Percentiles rank a stretch among this genome's conserved stretches.
Conservation (phyloP, 1,140 invertebrate genomes). For the Drosophila kohkoa region DNA sequence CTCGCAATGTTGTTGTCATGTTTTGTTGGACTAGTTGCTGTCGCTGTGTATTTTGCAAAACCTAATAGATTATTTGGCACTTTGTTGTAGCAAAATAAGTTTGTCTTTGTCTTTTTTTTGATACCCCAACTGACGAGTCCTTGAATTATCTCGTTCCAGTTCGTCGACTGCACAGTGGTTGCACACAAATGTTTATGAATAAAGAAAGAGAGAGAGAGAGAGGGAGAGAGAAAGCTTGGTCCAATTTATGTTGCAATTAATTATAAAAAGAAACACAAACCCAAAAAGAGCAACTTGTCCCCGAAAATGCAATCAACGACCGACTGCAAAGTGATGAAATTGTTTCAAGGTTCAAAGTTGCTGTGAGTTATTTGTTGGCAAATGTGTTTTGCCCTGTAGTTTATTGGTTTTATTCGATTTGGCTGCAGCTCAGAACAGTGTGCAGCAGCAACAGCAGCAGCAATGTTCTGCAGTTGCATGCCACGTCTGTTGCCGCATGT, state of each 20-base stretch:
- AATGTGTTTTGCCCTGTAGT: not conserved
- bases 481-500: slow-evolving; percentile 1
- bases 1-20: slow-evolving; percentile 44
- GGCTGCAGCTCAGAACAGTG: not conserved
- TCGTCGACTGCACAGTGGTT: slow-evolving; percentile 10
- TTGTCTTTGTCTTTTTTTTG: slow-evolving; percentile 37
- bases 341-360: slow-evolving; percentile 11
- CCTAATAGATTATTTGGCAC: slow-evolving; percentile 70
- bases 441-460: not conserved
- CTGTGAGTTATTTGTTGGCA: slow-evolving; percentile 2
- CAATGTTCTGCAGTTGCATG: not conserved
- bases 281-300: no score
- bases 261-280: not conserved
- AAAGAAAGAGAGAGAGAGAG: not conserved
- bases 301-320: not conserved
- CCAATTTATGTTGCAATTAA: not conserved
- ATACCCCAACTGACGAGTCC: slow-evolving; percentile 23
- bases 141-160: slow-evolving; percentile 50
- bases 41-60: slow-evolving; percentile 57
- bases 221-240: no score
- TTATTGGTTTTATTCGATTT: slow-evolving; percentile 27
- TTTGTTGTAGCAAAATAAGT: slow-evolving; percentile 53
- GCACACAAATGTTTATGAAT: not conserved
- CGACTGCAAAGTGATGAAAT: not conserved
- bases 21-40: slow-evolving; percentile 26